Conservation (phyloP, 1,140 invertebrate species). For the Neodiprion pinetum region DNA sequence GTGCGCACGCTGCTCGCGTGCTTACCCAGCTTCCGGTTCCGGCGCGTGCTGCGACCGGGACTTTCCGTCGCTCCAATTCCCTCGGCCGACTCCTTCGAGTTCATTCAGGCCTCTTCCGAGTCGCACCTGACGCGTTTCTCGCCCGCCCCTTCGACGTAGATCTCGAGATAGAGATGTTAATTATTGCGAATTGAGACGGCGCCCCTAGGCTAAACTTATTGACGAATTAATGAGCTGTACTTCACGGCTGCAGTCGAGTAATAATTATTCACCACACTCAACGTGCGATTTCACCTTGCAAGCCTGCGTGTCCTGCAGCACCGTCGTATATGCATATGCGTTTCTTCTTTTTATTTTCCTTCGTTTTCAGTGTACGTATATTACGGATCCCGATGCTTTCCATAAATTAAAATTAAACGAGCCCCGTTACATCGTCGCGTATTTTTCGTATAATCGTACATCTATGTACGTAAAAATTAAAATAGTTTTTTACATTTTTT, state of each 20-base stretch:
- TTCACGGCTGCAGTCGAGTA: not conserved
- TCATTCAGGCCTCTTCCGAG: constrained; percentile 21
- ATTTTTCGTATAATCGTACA: too few relatives aligned
- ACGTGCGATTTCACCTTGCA: too few relatives aligned
- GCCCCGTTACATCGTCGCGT: too few relatives aligned
- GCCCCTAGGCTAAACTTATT: not conserved
- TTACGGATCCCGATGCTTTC: too few relatives aligned
- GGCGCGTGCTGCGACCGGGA: constrained; percentile 34
- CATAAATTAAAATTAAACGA: too few relatives aligned
- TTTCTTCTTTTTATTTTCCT: too few relatives aligned
- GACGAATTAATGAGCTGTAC: not conserved
- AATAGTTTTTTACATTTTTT: too few relatives aligned
- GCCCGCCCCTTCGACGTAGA: constrained; percentile 44
- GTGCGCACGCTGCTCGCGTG: constrained; percentile 39
- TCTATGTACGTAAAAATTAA: too few relatives aligned
- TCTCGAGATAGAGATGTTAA: constrained; percentile 47
- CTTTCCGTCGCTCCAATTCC: not conserved
- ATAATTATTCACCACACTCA: too few relatives aligned
- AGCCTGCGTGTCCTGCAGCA: too few relatives aligned
- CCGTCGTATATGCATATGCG: too few relatives aligned
- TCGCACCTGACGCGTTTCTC: constrained; percentile 49
- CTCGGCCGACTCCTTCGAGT: not conserved
- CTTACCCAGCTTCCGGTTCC: constrained; percentile 47
- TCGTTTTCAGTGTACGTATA: too few relatives aligned
- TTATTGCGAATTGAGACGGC: constrained; percentile 45